A percentile compares a stretch with the other conserved stretches of the same genome.
Conservation (phyloP, 2,888 invertebrate species). For the Chalcosyrphus nemorum region DNA sequence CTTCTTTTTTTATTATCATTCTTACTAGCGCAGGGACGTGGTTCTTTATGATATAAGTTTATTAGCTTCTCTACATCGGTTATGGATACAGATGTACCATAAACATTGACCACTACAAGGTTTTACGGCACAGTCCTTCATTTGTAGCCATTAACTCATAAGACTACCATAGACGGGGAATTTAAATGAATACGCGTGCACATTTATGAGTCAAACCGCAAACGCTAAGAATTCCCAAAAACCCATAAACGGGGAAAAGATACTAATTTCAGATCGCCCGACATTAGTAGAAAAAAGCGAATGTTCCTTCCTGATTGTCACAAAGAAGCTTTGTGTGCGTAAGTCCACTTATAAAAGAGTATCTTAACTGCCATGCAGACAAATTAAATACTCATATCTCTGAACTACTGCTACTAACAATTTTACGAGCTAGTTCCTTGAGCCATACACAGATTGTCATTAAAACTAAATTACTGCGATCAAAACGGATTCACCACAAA, state of each 20-base stretch:
- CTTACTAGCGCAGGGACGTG: no score
- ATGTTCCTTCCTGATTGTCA: not conserved
- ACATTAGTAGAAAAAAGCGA: constrained; percentile 10
- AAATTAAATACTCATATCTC: not conserved
- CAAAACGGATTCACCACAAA: constrained; percentile 17
- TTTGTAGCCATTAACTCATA: no score
- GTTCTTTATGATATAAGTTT: no score
- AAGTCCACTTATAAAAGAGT: not conserved
- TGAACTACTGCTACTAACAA: not conserved
- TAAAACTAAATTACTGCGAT: constrained; percentile 32
- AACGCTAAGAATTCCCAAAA: no score
- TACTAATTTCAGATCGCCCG: not conserved
- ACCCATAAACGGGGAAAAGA: not conserved
- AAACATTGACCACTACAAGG: no score
- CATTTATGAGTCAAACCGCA: no score
- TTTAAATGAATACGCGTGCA: no score
- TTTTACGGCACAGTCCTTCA: no score
- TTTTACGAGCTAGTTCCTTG: not conserved
- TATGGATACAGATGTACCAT: no score
- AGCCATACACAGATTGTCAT: not conserved
- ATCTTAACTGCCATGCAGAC: not conserved
- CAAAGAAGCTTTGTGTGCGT: not conserved
- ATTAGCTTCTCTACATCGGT: no score
- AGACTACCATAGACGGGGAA: no score
- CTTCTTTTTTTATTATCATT: no score